A percentile compares a stretch with the other conserved stretches of the same genome.
These are phyloP conservation scores for Trichogramma pretiosum DNA, from an alignment of 1,140 invertebrate genomes.

Conservation along the genomic window DNA sequence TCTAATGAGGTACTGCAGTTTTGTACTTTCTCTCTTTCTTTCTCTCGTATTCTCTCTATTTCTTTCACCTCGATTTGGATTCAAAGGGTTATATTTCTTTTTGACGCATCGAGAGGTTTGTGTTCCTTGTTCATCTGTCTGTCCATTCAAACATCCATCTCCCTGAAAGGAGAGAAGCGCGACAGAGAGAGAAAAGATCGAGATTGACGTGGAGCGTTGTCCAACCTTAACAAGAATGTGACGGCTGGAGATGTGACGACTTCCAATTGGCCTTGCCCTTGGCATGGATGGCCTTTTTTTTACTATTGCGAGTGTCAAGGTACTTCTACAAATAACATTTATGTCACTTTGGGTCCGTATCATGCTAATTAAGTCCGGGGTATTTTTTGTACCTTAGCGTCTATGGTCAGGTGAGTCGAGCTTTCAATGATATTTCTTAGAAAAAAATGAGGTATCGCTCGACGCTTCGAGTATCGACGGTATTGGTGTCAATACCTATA, in stretches of 20 bases:
- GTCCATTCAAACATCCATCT: constrained; percentile 24
- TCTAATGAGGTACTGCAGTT: too few species aligned
- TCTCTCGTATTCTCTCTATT: neutral
- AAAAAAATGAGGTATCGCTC: too few species aligned
- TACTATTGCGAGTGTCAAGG: too few species aligned
- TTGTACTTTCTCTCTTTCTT: neutral
- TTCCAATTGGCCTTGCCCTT: constrained; percentile 39
- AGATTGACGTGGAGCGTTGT: constrained; percentile 45
- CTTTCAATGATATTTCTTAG: too few species aligned
- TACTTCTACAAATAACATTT: too few species aligned
- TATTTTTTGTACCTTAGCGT: too few species aligned
- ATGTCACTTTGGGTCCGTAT: too few species aligned
- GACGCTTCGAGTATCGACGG: too few species aligned
- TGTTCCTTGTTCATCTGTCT: constrained; percentile 34
- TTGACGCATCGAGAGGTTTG: constrained; percentile 44
- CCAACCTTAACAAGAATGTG: constrained; percentile 46
- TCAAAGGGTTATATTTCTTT: constrained; percentile 44
- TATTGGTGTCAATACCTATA: too few species aligned
- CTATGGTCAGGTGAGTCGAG: too few species aligned
- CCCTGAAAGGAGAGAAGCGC: constrained; percentile 15
- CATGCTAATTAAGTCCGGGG: too few species aligned
- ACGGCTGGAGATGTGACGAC: too few species aligned
- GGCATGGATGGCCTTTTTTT: constrained; percentile 4
- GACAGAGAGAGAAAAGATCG: constrained; percentile 25
- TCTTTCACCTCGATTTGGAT: neutral